Base-by-base conservation (phyloP, 2,797 vertebrate species). In the Tragopan temminckii region DNA sequence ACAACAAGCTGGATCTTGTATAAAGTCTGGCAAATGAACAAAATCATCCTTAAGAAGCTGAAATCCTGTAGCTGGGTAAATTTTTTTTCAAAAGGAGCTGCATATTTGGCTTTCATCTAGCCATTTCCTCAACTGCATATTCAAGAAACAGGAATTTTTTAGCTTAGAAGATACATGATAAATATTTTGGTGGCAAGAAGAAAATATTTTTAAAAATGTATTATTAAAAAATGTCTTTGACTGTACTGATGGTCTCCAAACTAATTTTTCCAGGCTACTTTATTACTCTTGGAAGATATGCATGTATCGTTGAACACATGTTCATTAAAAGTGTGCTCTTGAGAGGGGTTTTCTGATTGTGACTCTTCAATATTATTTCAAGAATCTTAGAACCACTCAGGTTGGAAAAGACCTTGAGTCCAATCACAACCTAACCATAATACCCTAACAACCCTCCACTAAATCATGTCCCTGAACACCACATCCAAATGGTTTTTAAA, bases 151-250 rank as follows among this genome's bases (percentile, higher is more conserved):
- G 19, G 50, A 74, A 31, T 85, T 80, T 87, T 95, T 87, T 88
- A 80, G 9, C 62, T 71, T 52, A 55, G 62, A 83, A 85, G 58
- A 46, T 78, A 86, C 4, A 15, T 0, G 0, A 33, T 84, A 94
- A 93, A 91, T 31, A 82, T 80, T 89, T 76, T 91, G 68, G 53
- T 58, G 59, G 38, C 40, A 17, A 85, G 74, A 87, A 80, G 58
- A 24, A 92, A 90, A 80, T 0, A 0, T 40, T 57, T 31, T 46
- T 69, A 11, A 45, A 46, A 46, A 46, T 13, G 21, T 13, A 24
- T 46, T 46, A 46, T 23, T 5, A 82, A 31, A 94, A 52, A 78
- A 63, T 80, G 21, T 20, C 18, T 75, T 61, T 58, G 36, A n/a
- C 55, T 69, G 6, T 59, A 48, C 13, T 83, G 86, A 76, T 90